A percentile compares a stretch with the other conserved stretches of the same genome.
phyloP scores from a whole-genome alignment of 2,797 vertebrate genomes.

The Phrynocephalus forsythii region DNA sequence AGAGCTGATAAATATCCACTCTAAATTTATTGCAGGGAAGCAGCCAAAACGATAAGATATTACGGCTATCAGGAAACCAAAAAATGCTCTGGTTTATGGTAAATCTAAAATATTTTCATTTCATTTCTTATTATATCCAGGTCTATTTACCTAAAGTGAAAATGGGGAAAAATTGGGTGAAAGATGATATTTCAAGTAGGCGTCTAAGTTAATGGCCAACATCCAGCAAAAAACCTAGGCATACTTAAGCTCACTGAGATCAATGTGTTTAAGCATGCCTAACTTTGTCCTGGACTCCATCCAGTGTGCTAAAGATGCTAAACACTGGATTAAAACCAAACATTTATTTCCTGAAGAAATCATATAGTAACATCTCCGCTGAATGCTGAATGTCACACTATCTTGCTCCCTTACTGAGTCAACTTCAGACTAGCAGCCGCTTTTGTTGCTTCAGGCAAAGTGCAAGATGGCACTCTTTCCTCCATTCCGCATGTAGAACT shows the following conservation, averaged over 20 bases:
- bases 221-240: slow-evolving; percentile 14
- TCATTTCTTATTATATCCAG: slow-evolving; percentile 43
- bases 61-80: slow-evolving; percentile 55
- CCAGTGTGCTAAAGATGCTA: slow-evolving; percentile 59
- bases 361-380: slow-evolving; percentile 25
- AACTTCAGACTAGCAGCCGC: not conserved
- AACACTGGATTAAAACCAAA: slow-evolving; percentile 63
- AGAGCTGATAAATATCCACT: slow-evolving; percentile 67
- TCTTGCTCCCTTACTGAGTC: not conserved
- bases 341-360: slow-evolving; percentile 58
- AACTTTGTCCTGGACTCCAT: slow-evolving; percentile 38
- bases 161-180: slow-evolving; percentile 37
- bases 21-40: slow-evolving; percentile 63
- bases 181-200: slow-evolving; percentile 42
- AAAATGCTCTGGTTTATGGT: slow-evolving; percentile 46
- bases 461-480: not conserved
- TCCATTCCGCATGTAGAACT: not conserved
- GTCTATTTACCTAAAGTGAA: slow-evolving; percentile 44
- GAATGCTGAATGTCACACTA: slow-evolving; percentile 8
- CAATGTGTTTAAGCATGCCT: slow-evolving; percentile 24
- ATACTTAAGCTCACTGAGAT: slow-evolving; percentile 11
- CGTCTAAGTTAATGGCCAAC: slow-evolving; percentile 30
- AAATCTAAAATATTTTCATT: slow-evolving; percentile 52
- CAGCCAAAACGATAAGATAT: slow-evolving; percentile 56
- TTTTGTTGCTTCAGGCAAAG: not conserved